phyloP scores from a whole-genome alignment of 2,113 vertebrate genomes.

The Calidris pygmaea region DNA sequence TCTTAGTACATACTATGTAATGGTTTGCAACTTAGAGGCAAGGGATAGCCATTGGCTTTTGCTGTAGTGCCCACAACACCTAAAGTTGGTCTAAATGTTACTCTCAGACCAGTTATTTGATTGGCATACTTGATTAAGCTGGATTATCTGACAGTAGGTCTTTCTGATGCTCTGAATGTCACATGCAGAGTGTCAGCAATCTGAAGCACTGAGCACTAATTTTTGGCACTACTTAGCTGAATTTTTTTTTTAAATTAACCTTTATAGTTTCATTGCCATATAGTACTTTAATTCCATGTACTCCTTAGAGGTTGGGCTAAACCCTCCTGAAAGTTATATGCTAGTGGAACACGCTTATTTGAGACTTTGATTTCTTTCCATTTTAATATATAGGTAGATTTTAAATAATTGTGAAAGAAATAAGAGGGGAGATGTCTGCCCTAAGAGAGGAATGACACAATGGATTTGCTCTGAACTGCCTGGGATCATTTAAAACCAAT shows the following conservation, averaged over 20 bases:
- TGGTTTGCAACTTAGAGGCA: background rate
- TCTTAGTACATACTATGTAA: too few species aligned
- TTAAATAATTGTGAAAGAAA: background rate
- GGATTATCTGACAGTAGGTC: background rate
- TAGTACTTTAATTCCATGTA: background rate
- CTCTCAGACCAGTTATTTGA: background rate
- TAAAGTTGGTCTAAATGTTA: background rate
- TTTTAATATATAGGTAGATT: background rate
- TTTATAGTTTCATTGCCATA: background rate
- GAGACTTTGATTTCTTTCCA: background rate
- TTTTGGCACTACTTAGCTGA: background rate
- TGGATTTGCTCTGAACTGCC: constrained; percentile 17
- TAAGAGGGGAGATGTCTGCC: background rate
- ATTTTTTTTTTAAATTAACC: background rate
- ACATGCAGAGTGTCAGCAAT: background rate
- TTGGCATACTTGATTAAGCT: background rate
- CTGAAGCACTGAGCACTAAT: background rate
- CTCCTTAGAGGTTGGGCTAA: background rate
- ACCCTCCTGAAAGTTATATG: background rate
- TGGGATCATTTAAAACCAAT: constrained; percentile 68
- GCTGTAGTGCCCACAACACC: background rate
- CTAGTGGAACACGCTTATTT: background rate
- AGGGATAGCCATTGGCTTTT: background rate
- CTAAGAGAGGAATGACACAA: background rate
- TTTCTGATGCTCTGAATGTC: background rate